phyloP scores from a whole-genome alignment of 2,888 invertebrate species.

The Plemyria rubiginata region DNA sequence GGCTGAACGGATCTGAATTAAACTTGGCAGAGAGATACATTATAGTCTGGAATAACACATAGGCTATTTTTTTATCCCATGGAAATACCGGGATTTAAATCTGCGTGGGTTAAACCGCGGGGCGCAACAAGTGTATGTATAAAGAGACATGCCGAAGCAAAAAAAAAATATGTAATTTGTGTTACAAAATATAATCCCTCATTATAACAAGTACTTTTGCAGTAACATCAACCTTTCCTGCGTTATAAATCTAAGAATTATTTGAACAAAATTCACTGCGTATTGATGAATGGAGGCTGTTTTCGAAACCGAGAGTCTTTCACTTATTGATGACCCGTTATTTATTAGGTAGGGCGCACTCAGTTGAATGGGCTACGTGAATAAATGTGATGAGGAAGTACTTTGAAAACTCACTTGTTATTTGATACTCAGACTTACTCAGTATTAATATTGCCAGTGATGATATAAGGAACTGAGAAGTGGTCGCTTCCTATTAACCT shows the following conservation, averaged over 20 bases:
- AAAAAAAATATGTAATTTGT: not conserved
- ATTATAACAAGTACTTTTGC: constrained; percentile 14
- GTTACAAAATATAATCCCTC: not conserved
- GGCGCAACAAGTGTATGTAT: too few species aligned
- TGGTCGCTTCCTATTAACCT: too few species aligned
- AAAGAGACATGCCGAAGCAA: not conserved
- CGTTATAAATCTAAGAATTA: constrained; percentile 23
- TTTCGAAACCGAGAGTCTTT: constrained; percentile 59
- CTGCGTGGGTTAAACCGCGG: too few species aligned
- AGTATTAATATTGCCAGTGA: too few species aligned
- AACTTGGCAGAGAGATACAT: too few species aligned
- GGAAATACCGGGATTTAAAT: too few species aligned
- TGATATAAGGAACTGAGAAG: too few species aligned
- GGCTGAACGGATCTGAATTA: too few species aligned
- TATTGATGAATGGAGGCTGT: constrained; percentile 63
- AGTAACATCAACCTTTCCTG: constrained; percentile 16
- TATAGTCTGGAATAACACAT: too few species aligned
- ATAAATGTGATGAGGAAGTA: constrained; percentile 48
- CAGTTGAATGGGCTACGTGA: constrained; percentile 58
- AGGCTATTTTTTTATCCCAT: too few species aligned
- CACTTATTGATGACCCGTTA: constrained; percentile 75
- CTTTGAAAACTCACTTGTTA: constrained; percentile 26
- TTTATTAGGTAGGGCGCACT: constrained; percentile 67
- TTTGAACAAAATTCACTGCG: constrained; percentile 34
- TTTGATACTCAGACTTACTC: too few species aligned